These are phyloP conservation scores for Rhincodon typus DNA, from an alignment of 2,797 vertebrate genomes.

Conservation along the genomic window DNA sequence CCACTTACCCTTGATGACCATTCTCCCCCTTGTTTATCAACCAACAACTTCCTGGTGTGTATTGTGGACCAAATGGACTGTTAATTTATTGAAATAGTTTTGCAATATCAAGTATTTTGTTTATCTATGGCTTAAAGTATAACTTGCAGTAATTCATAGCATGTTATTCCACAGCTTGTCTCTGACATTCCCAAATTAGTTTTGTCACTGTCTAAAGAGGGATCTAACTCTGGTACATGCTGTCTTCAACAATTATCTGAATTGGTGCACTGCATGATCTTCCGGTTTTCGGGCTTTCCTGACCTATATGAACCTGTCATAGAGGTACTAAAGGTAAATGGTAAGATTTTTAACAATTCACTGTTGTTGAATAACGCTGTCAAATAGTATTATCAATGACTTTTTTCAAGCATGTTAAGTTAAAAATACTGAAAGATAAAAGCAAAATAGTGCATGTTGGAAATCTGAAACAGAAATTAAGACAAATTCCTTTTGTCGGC, in stretches of 20 bases:
- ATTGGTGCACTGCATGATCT: conserved; percentile 69
- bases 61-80: background rate
- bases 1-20: too few species aligned
- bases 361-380: background rate
- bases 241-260: conserved; percentile 62
- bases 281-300: conserved; percentile 69
- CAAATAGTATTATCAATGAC: background rate
- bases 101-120: background rate
- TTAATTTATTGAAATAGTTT: background rate
- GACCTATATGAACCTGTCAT: conserved; percentile 68
- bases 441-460: too few species aligned
- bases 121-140: background rate
- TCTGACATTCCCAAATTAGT: conserved; percentile 65
- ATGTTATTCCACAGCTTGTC: conserved; percentile 52
- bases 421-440: background rate
- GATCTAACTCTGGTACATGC: conserved; percentile 60
- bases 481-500: too few species aligned
- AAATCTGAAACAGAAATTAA: too few species aligned
- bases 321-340: conserved; percentile 62
- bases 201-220: conserved; percentile 58
- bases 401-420: background rate
- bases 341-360: background rate
- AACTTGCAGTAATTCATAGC: background rate
- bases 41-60: too few species aligned
- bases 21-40: too few species aligned